Conservation (phyloP, 2,888 invertebrate genomes). For the Spodoptera picta region DNA sequence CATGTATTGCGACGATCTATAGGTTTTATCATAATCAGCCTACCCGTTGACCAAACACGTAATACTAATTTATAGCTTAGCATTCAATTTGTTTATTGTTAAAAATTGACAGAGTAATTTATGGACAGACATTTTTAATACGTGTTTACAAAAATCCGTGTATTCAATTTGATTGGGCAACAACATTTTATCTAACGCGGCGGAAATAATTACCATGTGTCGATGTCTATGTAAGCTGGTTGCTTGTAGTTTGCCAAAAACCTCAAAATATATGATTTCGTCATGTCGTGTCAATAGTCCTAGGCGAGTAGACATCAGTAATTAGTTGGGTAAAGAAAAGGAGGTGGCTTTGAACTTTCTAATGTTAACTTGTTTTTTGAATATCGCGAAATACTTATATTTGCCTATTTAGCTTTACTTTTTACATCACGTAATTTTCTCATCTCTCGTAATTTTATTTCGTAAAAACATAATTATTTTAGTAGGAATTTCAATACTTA, state of each 20-base stretch:
- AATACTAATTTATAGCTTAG: conserved; percentile 21
- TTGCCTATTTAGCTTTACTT: not conserved
- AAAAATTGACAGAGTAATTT: not conserved
- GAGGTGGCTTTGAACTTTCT: conserved; percentile 36
- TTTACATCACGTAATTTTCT: not conserved
- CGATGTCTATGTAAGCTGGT: conserved; percentile 5
- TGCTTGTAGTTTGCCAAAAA: conserved; percentile 55
- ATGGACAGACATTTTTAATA: no score
- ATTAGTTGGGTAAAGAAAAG: conserved; percentile 22
- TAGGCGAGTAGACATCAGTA: conserved; percentile 11
- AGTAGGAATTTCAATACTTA: no score
- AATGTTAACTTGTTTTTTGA: conserved; percentile 17
- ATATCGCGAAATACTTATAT: conserved; percentile 3
- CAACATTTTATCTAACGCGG: conserved; percentile 57
- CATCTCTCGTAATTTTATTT: no score
- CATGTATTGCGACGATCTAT: no score
- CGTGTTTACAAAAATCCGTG: conserved; percentile 11
- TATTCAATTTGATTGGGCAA: conserved; percentile 53
- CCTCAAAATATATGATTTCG: conserved; percentile 54
- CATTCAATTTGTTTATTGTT: not conserved
- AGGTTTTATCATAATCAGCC: no score
- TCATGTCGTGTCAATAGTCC: conserved; percentile 37
- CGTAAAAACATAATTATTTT: no score
- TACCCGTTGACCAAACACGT: no score
- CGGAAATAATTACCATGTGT: conserved; percentile 63